phyloP scores from a whole-genome alignment of 2,113 vertebrate species.

The Cheilinus undulatus region DNA sequence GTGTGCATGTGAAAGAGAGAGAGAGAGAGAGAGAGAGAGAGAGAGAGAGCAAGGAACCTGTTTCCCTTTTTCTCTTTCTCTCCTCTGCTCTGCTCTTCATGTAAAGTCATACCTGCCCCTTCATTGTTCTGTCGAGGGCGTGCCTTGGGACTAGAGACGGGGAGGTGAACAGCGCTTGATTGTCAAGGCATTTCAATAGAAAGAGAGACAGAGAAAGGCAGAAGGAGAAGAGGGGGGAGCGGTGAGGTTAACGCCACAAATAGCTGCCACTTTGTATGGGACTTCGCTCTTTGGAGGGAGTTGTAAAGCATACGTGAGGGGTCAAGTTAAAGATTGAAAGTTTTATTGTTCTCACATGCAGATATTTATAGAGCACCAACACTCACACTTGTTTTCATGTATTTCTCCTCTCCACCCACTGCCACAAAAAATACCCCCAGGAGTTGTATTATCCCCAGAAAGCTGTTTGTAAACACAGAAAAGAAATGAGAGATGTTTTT shows the following conservation, averaged over 20 bases:
- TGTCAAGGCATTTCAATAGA: conserved; percentile 71
- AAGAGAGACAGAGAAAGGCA: conserved; percentile 20
- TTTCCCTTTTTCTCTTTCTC: conserved; percentile 47
- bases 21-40: conserved; percentile 7
- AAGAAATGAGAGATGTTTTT: background rate
- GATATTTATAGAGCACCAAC: conserved; percentile 64
- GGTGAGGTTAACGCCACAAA: conserved; percentile 52
- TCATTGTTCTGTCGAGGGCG: conserved; percentile 86
- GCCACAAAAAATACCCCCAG: conserved; percentile 29
- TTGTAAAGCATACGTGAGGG: conserved; percentile 49
- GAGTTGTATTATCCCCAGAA: conserved; percentile 4
- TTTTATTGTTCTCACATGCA: conserved; percentile 61
- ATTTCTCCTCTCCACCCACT: conserved; percentile 46
- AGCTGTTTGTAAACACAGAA: background rate
- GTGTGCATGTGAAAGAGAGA: conserved; percentile 6
- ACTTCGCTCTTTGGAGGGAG: conserved; percentile 70
- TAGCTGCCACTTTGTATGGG: conserved; percentile 56
- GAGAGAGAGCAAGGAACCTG: conserved; percentile 64
- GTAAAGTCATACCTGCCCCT: conserved; percentile 81
- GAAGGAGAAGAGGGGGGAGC: background rate
- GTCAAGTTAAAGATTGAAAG: conserved; percentile 77
- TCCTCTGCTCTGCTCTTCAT: conserved; percentile 33
- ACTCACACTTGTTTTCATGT: conserved; percentile 31
- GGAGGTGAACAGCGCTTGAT: conserved; percentile 69
- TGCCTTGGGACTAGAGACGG: conserved; percentile 78